A percentile compares a stretch with the other conserved stretches of the same genome.
Evolutionary conservation across 2,888 invertebrate species (phyloP).

Genomic region (Apocheima hispidaria): DNA sequence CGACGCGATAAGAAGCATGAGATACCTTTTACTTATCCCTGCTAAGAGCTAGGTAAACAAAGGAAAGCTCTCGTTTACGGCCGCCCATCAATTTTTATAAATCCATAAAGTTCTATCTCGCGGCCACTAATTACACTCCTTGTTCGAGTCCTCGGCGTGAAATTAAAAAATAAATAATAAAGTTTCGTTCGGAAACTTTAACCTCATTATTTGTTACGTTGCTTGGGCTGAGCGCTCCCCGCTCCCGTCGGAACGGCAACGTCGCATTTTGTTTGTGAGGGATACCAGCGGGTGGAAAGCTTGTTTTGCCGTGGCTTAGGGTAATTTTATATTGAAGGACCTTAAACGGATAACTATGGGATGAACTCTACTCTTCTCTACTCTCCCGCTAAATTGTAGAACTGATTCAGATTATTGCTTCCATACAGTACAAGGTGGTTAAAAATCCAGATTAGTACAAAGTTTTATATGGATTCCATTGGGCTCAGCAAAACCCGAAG

Average conservation of each 20-base stretch:
- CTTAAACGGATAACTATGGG: no score
- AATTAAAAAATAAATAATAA: slow-evolving; percentile 61
- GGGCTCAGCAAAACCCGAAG: no score
- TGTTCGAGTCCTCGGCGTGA: slow-evolving; percentile 44
- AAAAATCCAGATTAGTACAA: no score
- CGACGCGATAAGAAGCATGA: no score
- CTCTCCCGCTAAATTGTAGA: no score
- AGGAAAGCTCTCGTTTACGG: slow-evolving; percentile 24
- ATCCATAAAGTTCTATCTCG: slow-evolving; percentile 35
- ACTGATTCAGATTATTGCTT: no score
- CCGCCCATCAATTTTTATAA: slow-evolving; percentile 30
- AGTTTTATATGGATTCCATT: no score
- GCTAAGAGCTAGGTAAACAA: slow-evolving; percentile 24
- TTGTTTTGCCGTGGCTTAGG: slow-evolving; percentile 57
- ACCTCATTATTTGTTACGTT: slow-evolving; percentile 79
- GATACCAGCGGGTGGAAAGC: slow-evolving; percentile 64
- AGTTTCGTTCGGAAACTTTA: slow-evolving; percentile 80
- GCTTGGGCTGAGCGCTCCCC: slow-evolving; percentile 55
- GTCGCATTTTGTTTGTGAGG: slow-evolving; percentile 62
- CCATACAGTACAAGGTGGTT: no score
- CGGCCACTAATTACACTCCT: slow-evolving; percentile 43
- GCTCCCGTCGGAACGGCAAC: slow-evolving; percentile 73
- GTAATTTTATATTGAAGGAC: slow-evolving; percentile 29
- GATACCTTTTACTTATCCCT: not conserved
- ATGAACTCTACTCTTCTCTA: no score